phyloP scores from a whole-genome alignment of 2,888 invertebrate genomes.

The Lasiommata megera region DNA sequence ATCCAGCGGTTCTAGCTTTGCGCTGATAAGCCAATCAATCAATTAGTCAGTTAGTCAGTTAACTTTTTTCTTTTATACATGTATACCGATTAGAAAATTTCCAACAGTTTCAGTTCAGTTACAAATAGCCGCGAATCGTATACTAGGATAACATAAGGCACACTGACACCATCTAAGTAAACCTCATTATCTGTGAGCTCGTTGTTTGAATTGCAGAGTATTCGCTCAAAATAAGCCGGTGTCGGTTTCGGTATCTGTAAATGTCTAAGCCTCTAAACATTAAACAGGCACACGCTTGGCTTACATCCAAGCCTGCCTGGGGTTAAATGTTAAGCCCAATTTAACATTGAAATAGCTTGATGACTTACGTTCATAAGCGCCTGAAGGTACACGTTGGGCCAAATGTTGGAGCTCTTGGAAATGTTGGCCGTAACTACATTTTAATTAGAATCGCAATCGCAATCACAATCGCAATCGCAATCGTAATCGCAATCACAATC shows the following conservation, averaged over 20 bases:
- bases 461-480: too few relatives aligned
- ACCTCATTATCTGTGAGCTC: not conserved
- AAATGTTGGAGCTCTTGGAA: not conserved
- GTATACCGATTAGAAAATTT: too few relatives aligned
- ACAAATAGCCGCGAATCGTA: too few relatives aligned
- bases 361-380: not conserved
- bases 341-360: slow-evolving; percentile 8
- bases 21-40: too few relatives aligned
- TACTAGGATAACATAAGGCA: too few relatives aligned
- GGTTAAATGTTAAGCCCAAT: slow-evolving; percentile 17
- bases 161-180: too few relatives aligned
- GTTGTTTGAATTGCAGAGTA: not conserved
- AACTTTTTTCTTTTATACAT: too few relatives aligned
- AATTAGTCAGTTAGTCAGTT: too few relatives aligned
- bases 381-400: not conserved
- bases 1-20: too few relatives aligned
- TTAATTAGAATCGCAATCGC: too few relatives aligned
- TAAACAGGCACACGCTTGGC: slow-evolving; percentile 23
- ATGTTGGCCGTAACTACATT: not conserved
- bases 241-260: slow-evolving; percentile 13
- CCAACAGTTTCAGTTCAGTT: too few relatives aligned
- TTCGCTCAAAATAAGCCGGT: slow-evolving; percentile 1
- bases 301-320: slow-evolving; percentile 18
- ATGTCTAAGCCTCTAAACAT: slow-evolving; percentile 18
- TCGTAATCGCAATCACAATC: too few relatives aligned